Percentiles rank a stretch among this genome's conserved stretches.
These are phyloP conservation scores for Aspiorhynchus laticeps DNA, from an alignment of 2,113 vertebrate genomes.

Conservation along the genomic window DNA sequence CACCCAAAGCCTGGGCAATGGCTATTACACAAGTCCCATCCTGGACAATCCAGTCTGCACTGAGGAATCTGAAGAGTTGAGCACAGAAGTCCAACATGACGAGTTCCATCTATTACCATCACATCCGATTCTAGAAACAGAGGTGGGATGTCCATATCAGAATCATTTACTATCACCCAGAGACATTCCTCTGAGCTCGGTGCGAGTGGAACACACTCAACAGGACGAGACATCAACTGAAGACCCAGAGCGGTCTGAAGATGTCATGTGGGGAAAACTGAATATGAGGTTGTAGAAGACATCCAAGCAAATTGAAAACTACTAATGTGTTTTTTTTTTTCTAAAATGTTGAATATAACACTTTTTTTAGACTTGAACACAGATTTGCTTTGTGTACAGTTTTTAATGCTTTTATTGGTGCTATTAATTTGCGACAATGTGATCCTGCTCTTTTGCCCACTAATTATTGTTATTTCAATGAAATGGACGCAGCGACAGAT, in stretches of 20 bases:
- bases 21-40: conserved; percentile 32
- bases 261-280: neutral
- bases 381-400: neutral
- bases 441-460: neutral
- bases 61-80: neutral
- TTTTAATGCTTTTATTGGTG: neutral
- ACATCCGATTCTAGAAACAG: neutral
- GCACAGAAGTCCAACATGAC: neutral
- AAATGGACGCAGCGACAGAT: neutral
- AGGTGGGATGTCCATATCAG: neutral
- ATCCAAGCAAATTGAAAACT: neutral
- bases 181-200: conserved; percentile 55
- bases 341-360: neutral
- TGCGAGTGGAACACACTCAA: conserved; percentile 48
- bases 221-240: conserved; percentile 1
- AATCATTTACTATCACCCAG: neutral
- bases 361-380: neutral
- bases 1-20: neutral
- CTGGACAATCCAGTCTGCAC: neutral
- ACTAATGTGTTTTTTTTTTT: neutral
- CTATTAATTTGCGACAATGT: neutral
- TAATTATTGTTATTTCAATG: neutral
- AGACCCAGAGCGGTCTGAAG: neutral
- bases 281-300: neutral
- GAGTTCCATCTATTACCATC: neutral